Conservation (phyloP, 53 echinoderm and acorn worm species). For the Holothuria scabra region DNA sequence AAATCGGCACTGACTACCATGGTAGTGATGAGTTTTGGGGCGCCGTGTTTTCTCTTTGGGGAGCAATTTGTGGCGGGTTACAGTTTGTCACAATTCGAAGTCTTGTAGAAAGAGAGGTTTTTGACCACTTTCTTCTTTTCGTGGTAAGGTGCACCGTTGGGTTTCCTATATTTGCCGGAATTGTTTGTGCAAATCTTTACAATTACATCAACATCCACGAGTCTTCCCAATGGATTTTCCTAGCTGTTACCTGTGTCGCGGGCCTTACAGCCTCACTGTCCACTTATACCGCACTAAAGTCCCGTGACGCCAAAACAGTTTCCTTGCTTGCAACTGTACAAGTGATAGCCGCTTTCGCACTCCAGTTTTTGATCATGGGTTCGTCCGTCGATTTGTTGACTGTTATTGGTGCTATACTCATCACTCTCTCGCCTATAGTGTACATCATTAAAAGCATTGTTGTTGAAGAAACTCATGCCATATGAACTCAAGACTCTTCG, state of each 20-base stretch:
- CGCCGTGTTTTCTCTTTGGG: not conserved
- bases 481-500: too few species aligned
- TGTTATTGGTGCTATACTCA: conserved; percentile 6
- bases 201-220: not conserved
- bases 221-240: not conserved
- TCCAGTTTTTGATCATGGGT: conserved; percentile 4
- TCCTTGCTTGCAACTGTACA: conserved; percentile 12
- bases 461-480: not conserved
- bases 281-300: conserved; percentile 11
- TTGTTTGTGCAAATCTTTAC: not conserved
- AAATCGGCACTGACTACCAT: too few species aligned
- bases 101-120: not conserved
- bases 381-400: conserved; percentile 7
- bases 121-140: conserved; percentile 22
- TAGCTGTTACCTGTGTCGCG: not conserved
- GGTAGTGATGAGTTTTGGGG: not conserved
- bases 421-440: not conserved
- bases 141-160: conserved; percentile 23
- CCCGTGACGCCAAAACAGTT: conserved; percentile 32
- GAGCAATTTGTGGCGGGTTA: not conserved
- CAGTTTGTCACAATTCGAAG: conserved; percentile 18
- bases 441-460: conserved; percentile 9
- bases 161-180: not conserved
- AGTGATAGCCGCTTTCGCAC: not conserved
- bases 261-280: not conserved